Evolutionary conservation across 2,113 vertebrate genomes (phyloP).

Genomic region (Muscicapa adusta): DNA sequence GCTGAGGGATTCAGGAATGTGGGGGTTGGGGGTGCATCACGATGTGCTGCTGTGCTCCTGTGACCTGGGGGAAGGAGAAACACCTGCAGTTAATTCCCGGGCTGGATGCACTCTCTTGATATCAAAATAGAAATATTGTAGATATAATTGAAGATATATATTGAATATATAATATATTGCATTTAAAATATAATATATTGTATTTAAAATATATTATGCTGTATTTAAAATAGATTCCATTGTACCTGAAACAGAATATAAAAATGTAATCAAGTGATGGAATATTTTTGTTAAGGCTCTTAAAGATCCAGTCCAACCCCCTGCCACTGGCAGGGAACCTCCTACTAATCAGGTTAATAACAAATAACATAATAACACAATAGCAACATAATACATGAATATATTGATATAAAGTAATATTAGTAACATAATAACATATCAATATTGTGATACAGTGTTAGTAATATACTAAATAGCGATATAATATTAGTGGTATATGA

Average conservation of each 20-base stretch:
- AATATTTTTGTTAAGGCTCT: background rate
- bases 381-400: too few species aligned
- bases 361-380: background rate
- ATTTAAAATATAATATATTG: too few species aligned
- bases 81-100: background rate
- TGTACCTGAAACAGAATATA: background rate
- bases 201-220: too few species aligned
- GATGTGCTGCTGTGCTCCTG: background rate
- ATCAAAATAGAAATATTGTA: background rate
- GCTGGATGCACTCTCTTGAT: rapidly evolving
- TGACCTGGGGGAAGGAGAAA: background rate
- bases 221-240: too few species aligned
- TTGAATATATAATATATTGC: too few species aligned
- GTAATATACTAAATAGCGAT: rapidly evolving
- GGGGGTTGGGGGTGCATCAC: background rate
- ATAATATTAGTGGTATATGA: background rate
- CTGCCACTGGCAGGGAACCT: background rate
- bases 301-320: background rate
- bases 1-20: background rate
- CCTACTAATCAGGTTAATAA: background rate
- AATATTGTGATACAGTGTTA: too few species aligned
- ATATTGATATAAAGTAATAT: rapidly evolving
- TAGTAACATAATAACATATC: rapidly evolving
- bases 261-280: background rate
- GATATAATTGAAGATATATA: too few species aligned